A percentile compares a stretch with the other conserved stretches of the same genome.
phyloP scores from a whole-genome alignment of 92 coral and sea anemone species.

The Actinostola sp. region DNA sequence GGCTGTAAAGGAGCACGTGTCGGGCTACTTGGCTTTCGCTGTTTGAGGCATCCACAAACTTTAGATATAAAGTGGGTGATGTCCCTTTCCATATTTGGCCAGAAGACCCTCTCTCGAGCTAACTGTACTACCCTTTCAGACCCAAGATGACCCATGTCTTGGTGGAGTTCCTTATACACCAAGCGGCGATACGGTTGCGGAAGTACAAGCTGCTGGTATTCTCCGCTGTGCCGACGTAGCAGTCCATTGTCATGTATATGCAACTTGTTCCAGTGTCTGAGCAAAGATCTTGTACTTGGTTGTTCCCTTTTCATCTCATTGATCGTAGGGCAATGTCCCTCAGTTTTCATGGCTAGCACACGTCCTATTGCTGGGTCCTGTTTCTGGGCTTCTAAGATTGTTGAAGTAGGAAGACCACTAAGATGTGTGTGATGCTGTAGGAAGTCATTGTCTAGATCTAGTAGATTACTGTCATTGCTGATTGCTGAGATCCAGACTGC shows the following conservation, averaged over 20 bases:
- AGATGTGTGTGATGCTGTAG: no score
- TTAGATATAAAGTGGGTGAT: slow-evolving; percentile 37
- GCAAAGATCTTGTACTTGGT: slow-evolving; percentile 14
- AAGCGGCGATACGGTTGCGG: slow-evolving; percentile 8
- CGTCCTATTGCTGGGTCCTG: slow-evolving; percentile 34
- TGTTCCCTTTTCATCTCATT: slow-evolving; percentile 22
- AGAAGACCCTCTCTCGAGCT: slow-evolving; percentile 48
- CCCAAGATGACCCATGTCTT: slow-evolving; percentile 56
- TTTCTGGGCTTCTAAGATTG: slow-evolving; percentile 33
- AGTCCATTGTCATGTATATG: slow-evolving; percentile 14
- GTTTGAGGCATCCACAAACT: slow-evolving; percentile 34
- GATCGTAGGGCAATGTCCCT: slow-evolving; percentile 26
- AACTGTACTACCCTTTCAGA: slow-evolving; percentile 37
- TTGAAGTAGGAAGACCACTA: background rate
- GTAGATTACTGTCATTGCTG: no score
- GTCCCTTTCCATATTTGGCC: slow-evolving; percentile 53
- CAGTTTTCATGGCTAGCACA: slow-evolving; percentile 23
- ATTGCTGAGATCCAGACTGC: slow-evolving; percentile 47
- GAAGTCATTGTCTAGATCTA: no score
- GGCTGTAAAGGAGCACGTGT: slow-evolving; percentile 29
- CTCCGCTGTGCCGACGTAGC: slow-evolving; percentile 25
- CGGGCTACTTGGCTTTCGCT: slow-evolving; percentile 9
- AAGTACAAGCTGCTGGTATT: slow-evolving; percentile 6
- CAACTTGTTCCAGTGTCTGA: slow-evolving; percentile 40
- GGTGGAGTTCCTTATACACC: slow-evolving; percentile 39